These are phyloP conservation scores for Philopedon plagiatum DNA, from an alignment of 2,888 invertebrate species.

Conservation along the genomic window DNA sequence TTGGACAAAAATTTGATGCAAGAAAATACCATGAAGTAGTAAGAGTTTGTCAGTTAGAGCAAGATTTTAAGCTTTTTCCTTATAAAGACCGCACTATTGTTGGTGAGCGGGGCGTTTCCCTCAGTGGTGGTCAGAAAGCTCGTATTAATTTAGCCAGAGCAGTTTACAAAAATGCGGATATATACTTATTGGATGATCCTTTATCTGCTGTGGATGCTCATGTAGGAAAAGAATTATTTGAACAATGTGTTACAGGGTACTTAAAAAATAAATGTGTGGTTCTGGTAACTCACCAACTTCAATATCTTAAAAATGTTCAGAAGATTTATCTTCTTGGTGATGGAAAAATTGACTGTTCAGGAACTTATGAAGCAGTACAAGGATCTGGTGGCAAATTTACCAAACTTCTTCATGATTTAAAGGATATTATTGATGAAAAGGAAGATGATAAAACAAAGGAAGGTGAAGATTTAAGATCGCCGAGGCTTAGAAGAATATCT, in stretches of 20 bases:
- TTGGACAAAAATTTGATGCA: slow-evolving; percentile 82
- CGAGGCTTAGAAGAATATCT: slow-evolving; percentile 36
- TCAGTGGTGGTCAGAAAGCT: slow-evolving; percentile 88
- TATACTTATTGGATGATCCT: slow-evolving; percentile 91
- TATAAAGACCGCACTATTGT: slow-evolving; percentile 86
- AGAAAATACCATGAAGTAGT: slow-evolving; percentile 78
- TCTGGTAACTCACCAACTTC: slow-evolving; percentile 82
- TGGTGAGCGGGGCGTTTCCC: slow-evolving; percentile 79
- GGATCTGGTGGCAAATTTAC: slow-evolving; percentile 83
- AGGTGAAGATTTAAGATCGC: slow-evolving; percentile 35
- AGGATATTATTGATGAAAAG: slow-evolving; percentile 52
- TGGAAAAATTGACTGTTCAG: slow-evolving; percentile 73
- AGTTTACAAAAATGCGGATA: slow-evolving; percentile 85
- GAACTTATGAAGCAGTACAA: slow-evolving; percentile 79
- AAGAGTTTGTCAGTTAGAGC: slow-evolving; percentile 78
- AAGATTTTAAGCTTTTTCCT: slow-evolving; percentile 81
- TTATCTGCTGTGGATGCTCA: slow-evolving; percentile 91
- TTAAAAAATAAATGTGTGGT: slow-evolving; percentile 78
- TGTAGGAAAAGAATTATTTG: slow-evolving; percentile 89
- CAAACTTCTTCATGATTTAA: slow-evolving; percentile 61
- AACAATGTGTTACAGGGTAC: slow-evolving; percentile 78
- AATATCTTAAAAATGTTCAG: slow-evolving; percentile 73
- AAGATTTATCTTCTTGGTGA: slow-evolving; percentile 73
- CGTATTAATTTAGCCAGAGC: slow-evolving; percentile 89
- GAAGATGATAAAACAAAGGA: slow-evolving; percentile 54